A percentile compares a stretch with the other conserved stretches of the same genome.
These are phyloP conservation scores for Gallinago solitaria DNA, from an alignment of 2,797 vertebrate species.

Conservation along the genomic window DNA sequence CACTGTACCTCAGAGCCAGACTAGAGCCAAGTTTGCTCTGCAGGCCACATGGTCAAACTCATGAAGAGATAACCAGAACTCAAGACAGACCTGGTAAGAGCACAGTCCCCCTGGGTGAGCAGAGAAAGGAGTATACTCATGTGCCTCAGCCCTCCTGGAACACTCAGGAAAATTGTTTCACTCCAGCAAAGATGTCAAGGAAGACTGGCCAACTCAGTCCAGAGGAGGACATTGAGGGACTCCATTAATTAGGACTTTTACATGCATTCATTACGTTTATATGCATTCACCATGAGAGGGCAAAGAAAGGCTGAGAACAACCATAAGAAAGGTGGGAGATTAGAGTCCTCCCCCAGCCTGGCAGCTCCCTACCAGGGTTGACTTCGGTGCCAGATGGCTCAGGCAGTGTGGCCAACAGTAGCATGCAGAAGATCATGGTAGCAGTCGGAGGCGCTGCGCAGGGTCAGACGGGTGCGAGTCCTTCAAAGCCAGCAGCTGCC, in stretches of 20 bases:
- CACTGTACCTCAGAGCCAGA: background rate
- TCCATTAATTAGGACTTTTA: rapidly evolving
- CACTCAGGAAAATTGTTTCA: background rate
- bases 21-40: background rate
- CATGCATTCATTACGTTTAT: rapidly evolving
- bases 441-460: slow-evolving; percentile 38
- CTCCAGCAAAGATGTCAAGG: background rate
- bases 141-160: background rate
- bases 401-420: slow-evolving; percentile 82
- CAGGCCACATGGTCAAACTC: rapidly evolving
- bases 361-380: slow-evolving; percentile 82
- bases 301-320: background rate
- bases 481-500: slow-evolving; percentile 37
- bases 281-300: background rate
- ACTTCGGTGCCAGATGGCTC: slow-evolving; percentile 81
- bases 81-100: background rate
- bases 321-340: background rate
- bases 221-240: background rate
- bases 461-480: slow-evolving; percentile 56
- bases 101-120: background rate
- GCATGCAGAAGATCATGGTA: slow-evolving; percentile 89
- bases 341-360: background rate
- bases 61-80: background rate
- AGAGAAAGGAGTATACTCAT: background rate
- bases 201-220: background rate